Evolutionary conservation across 2,113 vertebrate genomes (phyloP), one percentile per base, ranked within the genome.

Genomic region (Peromyscus californicus): DNA sequence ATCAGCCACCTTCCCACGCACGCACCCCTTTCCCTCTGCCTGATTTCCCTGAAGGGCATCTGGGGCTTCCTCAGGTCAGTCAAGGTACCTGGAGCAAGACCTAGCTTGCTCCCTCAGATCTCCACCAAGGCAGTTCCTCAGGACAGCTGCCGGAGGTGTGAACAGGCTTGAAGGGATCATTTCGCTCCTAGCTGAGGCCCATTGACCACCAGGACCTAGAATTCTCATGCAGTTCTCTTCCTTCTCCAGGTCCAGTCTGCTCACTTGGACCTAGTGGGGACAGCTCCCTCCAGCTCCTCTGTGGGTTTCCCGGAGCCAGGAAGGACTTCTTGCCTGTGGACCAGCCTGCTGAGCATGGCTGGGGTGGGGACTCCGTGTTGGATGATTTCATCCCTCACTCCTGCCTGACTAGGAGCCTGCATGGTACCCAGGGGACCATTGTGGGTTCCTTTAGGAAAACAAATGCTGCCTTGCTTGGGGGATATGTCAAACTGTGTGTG

Each of bases 51-150:
- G 9, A 67, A 70, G 96, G 90, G 96, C 59, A 39, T 79, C 48
- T 45, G 63, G 95, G 95, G 90, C 95, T 91, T 72, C 31, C 36
- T 89, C 17, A 69, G 94, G 67, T 97, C 85, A 89, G 89, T 78
- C 65, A 80, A 75, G 85, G 91, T 74, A 94, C 83, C 78, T 87
- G 89, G 93, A 65, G 51, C 79, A 69, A 74, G 82, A 93, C 54
- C n/a, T 45, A 65, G 92, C 92, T 51, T 48, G 33, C 42, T 84
- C 57, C 39, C 8, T 67, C 21, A 13, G 22, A 36, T 54, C 74
- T 63, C 51, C 72, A 67, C 61, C 86, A 54, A 54, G 84, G 42
- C 69, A 88, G 90, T 26, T 91, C 54, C 74, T 19, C 17, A 31
- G 4, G 79, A 51, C 36, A 59, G 85, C 82, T 59, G n/a, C 13